Conservation (phyloP, 2,888 invertebrate species). For the Cheilosia vulpina region DNA sequence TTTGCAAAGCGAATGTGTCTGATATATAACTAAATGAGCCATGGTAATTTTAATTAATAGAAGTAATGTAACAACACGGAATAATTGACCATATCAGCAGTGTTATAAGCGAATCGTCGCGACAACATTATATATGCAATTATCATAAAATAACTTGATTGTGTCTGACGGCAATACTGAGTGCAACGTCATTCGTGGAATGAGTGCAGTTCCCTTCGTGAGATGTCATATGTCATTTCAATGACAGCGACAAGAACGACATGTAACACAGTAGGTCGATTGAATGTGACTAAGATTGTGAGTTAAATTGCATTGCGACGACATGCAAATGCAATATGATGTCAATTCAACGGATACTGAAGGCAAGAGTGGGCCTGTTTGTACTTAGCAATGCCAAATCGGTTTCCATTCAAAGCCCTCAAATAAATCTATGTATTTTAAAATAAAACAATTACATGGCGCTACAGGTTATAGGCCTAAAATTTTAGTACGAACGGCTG, state of each 20-base stretch:
- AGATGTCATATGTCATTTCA: not conserved
- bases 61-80: slow-evolving; percentile 54
- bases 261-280: not conserved
- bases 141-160: slow-evolving; percentile 56
- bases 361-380: too few species aligned
- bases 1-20: slow-evolving; percentile 1
- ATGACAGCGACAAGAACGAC: not conserved
- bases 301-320: not conserved
- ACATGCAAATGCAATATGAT: too few species aligned
- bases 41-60: slow-evolving; percentile 56
- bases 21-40: slow-evolving; percentile 38
- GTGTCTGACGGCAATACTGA: slow-evolving; percentile 32
- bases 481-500: too few species aligned
- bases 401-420: too few species aligned
- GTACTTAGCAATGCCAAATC: too few species aligned
- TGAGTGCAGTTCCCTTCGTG: not conserved
- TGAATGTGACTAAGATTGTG: not conserved
- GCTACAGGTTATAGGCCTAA: too few species aligned
- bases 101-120: slow-evolving; percentile 35
- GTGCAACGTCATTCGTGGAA: slow-evolving; percentile 13
- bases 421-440: too few species aligned
- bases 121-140: slow-evolving; percentile 44
- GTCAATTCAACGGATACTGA: too few species aligned
- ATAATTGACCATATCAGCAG: slow-evolving; percentile 61
- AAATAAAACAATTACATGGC: too few species aligned